Percentiles rank a stretch among this genome's conserved stretches.
These are phyloP conservation scores for Tachypleus tridentatus DNA, from an alignment of 1,140 invertebrate species.

Conservation along the genomic window DNA sequence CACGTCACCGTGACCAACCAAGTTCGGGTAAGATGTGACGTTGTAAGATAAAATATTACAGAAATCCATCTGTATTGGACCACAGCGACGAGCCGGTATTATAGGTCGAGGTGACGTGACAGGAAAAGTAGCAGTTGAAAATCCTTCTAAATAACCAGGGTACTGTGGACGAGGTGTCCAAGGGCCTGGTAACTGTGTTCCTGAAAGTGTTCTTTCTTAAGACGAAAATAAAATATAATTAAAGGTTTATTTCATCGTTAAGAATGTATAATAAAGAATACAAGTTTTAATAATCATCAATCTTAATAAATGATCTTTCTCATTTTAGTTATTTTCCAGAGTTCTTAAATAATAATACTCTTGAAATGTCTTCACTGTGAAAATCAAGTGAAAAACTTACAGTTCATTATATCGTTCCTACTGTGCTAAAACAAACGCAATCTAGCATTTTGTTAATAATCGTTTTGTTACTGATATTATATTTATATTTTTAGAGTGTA, in stretches of 20 bases:
- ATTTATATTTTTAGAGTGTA: too few species aligned
- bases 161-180: slow-evolving; percentile 23
- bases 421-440: too few species aligned
- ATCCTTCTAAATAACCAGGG: slow-evolving; percentile 27
- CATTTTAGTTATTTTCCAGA: too few species aligned
- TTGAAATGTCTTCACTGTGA: too few species aligned
- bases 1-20: slow-evolving; percentile 49
- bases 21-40: slow-evolving; percentile 67
- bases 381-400: too few species aligned
- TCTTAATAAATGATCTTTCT: too few species aligned
- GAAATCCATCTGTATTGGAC: slow-evolving; percentile 49
- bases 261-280: too few species aligned
- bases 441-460: too few species aligned
- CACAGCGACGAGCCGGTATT: slow-evolving; percentile 47
- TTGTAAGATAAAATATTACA: slow-evolving; percentile 57
- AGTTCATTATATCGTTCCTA: too few species aligned
- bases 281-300: too few species aligned
- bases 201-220: slow-evolving; percentile 14
- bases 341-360: too few species aligned
- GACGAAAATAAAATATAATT: background rate
- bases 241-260: background rate
- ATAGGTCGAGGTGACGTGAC: background rate
- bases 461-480: too few species aligned
- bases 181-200: slow-evolving; percentile 10
- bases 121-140: slow-evolving; percentile 34